Percentiles rank a stretch among this genome's conserved stretches.
Conservation (phyloP, 2,888 invertebrate genomes). For the Smittia sp. region DNA sequence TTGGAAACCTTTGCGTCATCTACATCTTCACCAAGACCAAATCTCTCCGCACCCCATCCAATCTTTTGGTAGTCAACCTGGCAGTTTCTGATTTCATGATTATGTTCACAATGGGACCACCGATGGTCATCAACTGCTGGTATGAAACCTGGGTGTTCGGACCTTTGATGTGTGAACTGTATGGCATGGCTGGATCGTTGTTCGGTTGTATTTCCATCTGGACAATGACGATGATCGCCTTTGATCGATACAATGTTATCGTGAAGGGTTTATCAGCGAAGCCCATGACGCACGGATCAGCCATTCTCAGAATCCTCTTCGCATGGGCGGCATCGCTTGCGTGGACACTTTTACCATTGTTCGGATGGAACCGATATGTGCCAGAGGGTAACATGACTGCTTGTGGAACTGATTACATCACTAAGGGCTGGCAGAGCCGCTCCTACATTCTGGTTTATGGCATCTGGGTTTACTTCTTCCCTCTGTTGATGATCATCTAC, state of each 20-base stretch:
- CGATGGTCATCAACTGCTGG: conserved; percentile 77
- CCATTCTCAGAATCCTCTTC: conserved; percentile 55
- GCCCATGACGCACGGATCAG: conserved; percentile 57
- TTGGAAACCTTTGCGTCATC: conserved; percentile 52
- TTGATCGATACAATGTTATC: conserved; percentile 67
- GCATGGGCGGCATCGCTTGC: conserved; percentile 59
- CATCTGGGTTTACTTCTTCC: conserved; percentile 52
- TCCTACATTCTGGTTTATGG: conserved; percentile 59
- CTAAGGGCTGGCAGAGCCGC: conserved; percentile 56
- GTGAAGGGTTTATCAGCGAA: conserved; percentile 62
- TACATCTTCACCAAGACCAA: conserved; percentile 53
- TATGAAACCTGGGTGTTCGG: conserved; percentile 63
- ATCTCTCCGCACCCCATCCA: conserved; percentile 79
- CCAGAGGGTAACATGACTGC: conserved; percentile 68
- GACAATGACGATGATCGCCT: conserved; percentile 64
- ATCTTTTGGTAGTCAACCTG: conserved; percentile 84
- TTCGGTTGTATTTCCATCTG: conserved; percentile 67
- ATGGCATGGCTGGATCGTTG: conserved; percentile 61
- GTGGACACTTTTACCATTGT: conserved; percentile 60
- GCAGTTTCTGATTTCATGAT: conserved; percentile 88
- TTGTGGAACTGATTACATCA: conserved; percentile 61
- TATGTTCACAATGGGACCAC: conserved; percentile 79
- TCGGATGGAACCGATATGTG: conserved; percentile 66
- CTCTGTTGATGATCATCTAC: conserved; percentile 42
- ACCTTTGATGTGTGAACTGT: conserved; percentile 23